A percentile compares a stretch with the other conserved stretches of the same genome.
These are phyloP conservation scores for Lithobates pipiens DNA, from an alignment of 2,797 vertebrate species.

Conservation along the genomic window DNA sequence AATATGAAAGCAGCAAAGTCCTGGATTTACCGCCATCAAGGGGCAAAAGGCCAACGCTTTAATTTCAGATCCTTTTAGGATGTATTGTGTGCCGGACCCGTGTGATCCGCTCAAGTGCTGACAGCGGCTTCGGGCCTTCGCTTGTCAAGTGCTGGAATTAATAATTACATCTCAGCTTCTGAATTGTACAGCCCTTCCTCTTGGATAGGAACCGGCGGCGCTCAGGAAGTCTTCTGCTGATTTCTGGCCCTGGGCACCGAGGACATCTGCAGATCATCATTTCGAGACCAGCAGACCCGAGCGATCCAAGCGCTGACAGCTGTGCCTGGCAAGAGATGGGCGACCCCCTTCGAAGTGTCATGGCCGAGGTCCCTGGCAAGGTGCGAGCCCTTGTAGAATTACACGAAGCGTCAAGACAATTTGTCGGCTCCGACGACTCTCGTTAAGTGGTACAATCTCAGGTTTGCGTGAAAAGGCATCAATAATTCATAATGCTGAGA, in stretches of 20 bases:
- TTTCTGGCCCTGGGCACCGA: not conserved
- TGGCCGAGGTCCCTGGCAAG: constrained; percentile 13
- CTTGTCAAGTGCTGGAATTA: not conserved
- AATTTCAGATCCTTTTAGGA: not conserved
- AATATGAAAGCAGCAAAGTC: not conserved
- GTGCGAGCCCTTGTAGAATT: constrained; percentile 15
- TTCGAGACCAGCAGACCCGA: not conserved
- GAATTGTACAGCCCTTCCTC: constrained; percentile 8
- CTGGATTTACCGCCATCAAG: not conserved
- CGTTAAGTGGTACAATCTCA: not conserved
- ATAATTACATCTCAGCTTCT: constrained; percentile 18
- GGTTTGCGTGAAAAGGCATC: not conserved
- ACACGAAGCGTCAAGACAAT: not conserved
- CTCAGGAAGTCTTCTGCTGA: constrained; percentile 3
- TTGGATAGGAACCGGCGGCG: not conserved
- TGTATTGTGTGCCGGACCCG: not conserved
- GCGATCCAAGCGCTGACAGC: constrained; percentile 8
- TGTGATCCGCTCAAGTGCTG: not conserved
- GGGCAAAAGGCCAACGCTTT: not conserved
- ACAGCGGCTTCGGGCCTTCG: not conserved
- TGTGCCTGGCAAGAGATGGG: constrained; percentile 23
- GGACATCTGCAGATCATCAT: constrained; percentile 41
- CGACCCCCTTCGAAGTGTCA: not conserved
- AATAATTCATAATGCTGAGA: constrained; percentile 1
- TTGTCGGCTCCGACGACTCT: not conserved